Evolutionary conservation across 2,888 invertebrate genomes (phyloP).

Genomic region (Stenotaenia linearis): DNA sequence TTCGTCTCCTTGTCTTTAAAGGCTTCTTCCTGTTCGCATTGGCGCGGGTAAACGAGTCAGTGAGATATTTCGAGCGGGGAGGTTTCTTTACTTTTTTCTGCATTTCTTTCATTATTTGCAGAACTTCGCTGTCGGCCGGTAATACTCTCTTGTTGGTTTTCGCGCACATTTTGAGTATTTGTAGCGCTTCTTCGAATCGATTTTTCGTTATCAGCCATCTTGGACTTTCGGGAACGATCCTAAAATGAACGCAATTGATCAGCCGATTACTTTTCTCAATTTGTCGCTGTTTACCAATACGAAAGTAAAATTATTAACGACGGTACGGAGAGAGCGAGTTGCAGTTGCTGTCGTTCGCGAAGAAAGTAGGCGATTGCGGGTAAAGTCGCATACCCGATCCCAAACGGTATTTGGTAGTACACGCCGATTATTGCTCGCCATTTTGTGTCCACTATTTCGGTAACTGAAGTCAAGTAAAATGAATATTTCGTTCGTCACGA

Average conservation of each 20-base stretch:
- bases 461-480: constrained; percentile 50
- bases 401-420: constrained; percentile 72
- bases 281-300: constrained; percentile 50
- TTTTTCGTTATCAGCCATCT: constrained; percentile 69
- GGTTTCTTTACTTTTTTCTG: background rate
- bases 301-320: constrained; percentile 59
- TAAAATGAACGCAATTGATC: constrained; percentile 33
- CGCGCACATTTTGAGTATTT: constrained; percentile 60
- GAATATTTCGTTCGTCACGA: too few relatives aligned
- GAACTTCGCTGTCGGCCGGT: constrained; percentile 33
- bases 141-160: constrained; percentile 46
- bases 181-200: constrained; percentile 57
- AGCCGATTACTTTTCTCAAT: background rate
- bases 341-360: constrained; percentile 66
- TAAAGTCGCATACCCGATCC: constrained; percentile 66
- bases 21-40: background rate
- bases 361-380: constrained; percentile 64
- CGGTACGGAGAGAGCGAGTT: constrained; percentile 66
- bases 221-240: constrained; percentile 71
- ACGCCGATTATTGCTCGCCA: constrained; percentile 76
- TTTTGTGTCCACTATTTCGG: constrained; percentile 70
- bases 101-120: constrained; percentile 5
- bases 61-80: background rate
- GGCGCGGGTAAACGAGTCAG: background rate
- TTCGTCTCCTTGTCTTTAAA: background rate